Conservation (phyloP, 2,113 vertebrate genomes). For the Chaetodon auriga region DNA sequence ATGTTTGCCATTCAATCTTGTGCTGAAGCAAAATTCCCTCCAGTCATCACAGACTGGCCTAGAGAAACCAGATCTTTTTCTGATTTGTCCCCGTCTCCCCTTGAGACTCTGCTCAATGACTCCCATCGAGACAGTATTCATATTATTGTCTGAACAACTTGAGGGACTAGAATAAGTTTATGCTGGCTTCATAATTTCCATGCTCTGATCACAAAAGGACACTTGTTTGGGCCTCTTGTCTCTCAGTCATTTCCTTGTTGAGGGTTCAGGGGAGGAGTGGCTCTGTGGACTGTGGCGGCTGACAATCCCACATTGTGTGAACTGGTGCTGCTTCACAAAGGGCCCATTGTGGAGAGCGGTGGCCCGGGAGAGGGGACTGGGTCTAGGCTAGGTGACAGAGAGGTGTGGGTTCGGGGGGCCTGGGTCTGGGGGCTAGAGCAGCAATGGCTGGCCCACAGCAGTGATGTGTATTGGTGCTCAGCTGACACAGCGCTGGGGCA, state of each 20-base stretch:
- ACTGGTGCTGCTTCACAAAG: conserved; percentile 79
- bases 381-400: conserved; percentile 73
- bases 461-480: conserved; percentile 30
- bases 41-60: conserved; percentile 13
- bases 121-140: conserved; percentile 61
- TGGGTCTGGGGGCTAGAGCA: conserved; percentile 62
- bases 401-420: conserved; percentile 69
- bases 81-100: conserved; percentile 52
- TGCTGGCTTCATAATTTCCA: conserved; percentile 69
- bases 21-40: conserved; percentile 8
- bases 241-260: conserved; percentile 72
- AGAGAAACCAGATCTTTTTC: conserved; percentile 39
- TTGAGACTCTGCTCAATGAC: conserved; percentile 41
- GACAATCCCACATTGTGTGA: conserved; percentile 82
- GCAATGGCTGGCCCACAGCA: conserved; percentile 31
- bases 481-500: conserved; percentile 24
- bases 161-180: conserved; percentile 68
- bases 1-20: not conserved
- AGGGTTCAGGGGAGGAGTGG: conserved; percentile 72
- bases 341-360: conserved; percentile 73
- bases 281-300: conserved; percentile 67
- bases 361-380: conserved; percentile 67
- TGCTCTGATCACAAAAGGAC: conserved; percentile 70
- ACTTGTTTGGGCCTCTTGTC: conserved; percentile 74
- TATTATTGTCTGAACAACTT: conserved; percentile 60